Conservation (phyloP, 2,888 invertebrate genomes). For the Taphrorychus bicolor region DNA sequence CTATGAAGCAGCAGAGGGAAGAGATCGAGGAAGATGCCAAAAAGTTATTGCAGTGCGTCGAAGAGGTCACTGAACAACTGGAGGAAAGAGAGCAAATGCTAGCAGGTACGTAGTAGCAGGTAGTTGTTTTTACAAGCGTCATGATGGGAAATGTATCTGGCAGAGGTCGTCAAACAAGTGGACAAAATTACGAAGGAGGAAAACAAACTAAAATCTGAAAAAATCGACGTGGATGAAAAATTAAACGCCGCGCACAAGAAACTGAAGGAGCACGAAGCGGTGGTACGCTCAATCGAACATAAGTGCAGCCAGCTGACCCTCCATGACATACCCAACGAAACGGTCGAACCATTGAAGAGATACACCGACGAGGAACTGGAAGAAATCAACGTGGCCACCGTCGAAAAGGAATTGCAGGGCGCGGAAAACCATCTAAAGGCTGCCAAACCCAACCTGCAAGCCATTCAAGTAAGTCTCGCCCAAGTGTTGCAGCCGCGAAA, state of each 20-base stretch:
- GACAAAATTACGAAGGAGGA: slow-evolving; percentile 68
- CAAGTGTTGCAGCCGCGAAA: background rate
- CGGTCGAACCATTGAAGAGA: slow-evolving; percentile 60
- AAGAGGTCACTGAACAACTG: slow-evolving; percentile 66
- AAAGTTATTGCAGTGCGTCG: slow-evolving; percentile 64
- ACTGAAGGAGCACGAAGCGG: slow-evolving; percentile 65
- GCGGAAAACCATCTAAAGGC: slow-evolving; percentile 69
- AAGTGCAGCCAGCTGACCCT: slow-evolving; percentile 53
- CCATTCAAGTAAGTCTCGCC: slow-evolving; percentile 70
- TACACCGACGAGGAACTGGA: slow-evolving; percentile 73
- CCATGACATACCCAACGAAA: slow-evolving; percentile 65
- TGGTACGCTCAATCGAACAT: slow-evolving; percentile 61
- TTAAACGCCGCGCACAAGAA: slow-evolving; percentile 67
- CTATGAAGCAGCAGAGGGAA: slow-evolving; percentile 65
- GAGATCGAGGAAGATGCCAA: slow-evolving; percentile 66
- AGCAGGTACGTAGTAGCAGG: slow-evolving; percentile 53
- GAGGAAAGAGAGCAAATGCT: slow-evolving; percentile 66
- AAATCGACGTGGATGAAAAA: slow-evolving; percentile 79
- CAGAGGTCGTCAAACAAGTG: slow-evolving; percentile 69
- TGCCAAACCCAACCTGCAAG: slow-evolving; percentile 75
- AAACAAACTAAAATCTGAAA: slow-evolving; percentile 71
- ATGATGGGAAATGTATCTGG: too few species aligned
- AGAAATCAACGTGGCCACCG: slow-evolving; percentile 63
- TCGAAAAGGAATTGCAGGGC: slow-evolving; percentile 66
- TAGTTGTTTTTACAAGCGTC: slow-evolving; percentile 17